Evolutionary conservation across 2,113 vertebrate genomes (phyloP).

Genomic region (Saguinus midas): DNA sequence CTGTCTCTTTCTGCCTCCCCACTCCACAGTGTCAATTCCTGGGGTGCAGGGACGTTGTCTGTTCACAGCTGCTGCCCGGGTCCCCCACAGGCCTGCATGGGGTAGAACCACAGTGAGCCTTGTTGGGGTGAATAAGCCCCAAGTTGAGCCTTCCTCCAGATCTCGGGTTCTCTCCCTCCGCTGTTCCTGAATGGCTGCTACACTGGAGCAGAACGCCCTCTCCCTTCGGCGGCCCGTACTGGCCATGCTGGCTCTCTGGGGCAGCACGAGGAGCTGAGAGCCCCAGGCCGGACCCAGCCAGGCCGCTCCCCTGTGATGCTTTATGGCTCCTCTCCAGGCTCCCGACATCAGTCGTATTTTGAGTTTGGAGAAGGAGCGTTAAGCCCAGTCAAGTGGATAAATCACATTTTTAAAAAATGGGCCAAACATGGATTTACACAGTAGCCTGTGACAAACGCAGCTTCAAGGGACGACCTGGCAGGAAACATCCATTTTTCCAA

Average conservation of each 20-base stretch:
- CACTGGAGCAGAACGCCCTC: too few species aligned
- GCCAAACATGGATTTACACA: conserved; percentile 82
- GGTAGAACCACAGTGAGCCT: background rate
- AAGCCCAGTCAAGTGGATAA: conserved; percentile 82
- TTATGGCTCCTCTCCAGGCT: conserved; percentile 61
- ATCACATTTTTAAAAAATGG: conserved; percentile 75
- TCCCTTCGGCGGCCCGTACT: rapidly evolving
- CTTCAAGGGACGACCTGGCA: conserved; percentile 80
- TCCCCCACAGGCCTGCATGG: rapidly evolving
- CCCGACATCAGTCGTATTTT: conserved; percentile 71
- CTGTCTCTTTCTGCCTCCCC: background rate
- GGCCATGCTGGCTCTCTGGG: rapidly evolving
- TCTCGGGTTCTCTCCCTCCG: background rate
- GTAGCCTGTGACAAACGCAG: conserved; percentile 80
- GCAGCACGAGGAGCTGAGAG: background rate
- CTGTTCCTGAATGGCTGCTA: background rate
- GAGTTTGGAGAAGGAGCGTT: conserved; percentile 69
- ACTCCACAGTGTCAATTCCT: rapidly evolving
- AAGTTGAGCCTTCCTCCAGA: background rate
- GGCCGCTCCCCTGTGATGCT: background rate
- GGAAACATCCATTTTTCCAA: conserved; percentile 80
- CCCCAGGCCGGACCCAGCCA: conserved; percentile 43
- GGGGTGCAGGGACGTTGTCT: background rate
- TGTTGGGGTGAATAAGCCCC: background rate
- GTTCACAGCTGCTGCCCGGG: too few species aligned